A percentile compares a stretch with the other conserved stretches of the same genome.
phyloP scores from a whole-genome alignment of 2,888 invertebrate genomes.

The Agrilus biguttatus region DNA sequence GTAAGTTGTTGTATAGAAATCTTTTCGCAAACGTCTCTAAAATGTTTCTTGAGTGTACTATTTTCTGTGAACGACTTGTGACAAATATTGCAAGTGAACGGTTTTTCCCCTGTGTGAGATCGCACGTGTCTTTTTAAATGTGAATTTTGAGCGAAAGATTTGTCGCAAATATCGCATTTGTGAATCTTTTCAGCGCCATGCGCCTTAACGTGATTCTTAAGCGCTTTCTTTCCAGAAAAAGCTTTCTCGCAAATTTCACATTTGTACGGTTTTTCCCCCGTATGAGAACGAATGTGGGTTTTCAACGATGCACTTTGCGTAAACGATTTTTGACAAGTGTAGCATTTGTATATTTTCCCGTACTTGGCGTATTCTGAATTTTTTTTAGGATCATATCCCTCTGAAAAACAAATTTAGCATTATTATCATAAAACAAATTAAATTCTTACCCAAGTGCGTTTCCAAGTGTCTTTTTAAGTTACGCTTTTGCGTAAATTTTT shows the following conservation, averaged over 20 bases:
- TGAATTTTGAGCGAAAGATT: slow-evolving; percentile 18
- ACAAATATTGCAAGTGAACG: slow-evolving; percentile 16
- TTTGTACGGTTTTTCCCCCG: slow-evolving; percentile 12
- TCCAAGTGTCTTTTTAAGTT: slow-evolving; percentile 15
- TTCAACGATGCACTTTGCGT: slow-evolving; percentile 11
- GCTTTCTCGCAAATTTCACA: slow-evolving; percentile 18
- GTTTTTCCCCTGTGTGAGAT: slow-evolving; percentile 19
- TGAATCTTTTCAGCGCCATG: slow-evolving; percentile 14
- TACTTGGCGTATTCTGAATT: no score
- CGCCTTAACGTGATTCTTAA: slow-evolving; percentile 17
- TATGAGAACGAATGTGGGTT: slow-evolving; percentile 13
- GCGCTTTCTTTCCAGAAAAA: slow-evolving; percentile 13
- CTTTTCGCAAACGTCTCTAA: slow-evolving; percentile 13
- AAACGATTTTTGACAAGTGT: slow-evolving; percentile 13
- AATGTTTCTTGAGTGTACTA: slow-evolving; percentile 18
- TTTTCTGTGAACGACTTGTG: slow-evolving; percentile 18
- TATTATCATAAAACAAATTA: no score
- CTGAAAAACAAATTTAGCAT: no score
- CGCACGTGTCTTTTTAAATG: slow-evolving; percentile 18
- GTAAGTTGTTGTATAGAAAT: slow-evolving; percentile 1
- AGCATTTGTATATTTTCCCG: slow-evolving; percentile 8
- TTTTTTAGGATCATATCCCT: no score
- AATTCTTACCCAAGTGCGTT: no score
- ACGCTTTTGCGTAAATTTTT: slow-evolving; percentile 16
- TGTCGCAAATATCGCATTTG: slow-evolving; percentile 15